Conservation (phyloP, 2,888 invertebrate genomes). For the Lumbricus terrestris region DNA sequence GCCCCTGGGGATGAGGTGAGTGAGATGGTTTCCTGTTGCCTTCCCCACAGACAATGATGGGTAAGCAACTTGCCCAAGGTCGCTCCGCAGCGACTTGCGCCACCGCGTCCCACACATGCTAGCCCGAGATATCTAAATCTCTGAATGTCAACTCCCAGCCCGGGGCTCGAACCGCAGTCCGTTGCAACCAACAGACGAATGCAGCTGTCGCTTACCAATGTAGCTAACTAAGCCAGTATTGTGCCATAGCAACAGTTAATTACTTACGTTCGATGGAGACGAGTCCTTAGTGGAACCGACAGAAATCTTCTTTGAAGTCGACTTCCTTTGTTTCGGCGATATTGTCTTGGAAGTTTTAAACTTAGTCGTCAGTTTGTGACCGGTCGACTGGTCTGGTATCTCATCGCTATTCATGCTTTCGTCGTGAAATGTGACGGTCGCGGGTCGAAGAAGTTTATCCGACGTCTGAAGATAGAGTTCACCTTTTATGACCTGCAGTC, state of each 20-base stretch:
- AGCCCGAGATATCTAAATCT: too few species aligned
- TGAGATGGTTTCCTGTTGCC: too few species aligned
- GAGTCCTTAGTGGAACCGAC: background rate
- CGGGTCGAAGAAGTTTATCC: conserved; percentile 26
- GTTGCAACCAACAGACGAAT: too few species aligned
- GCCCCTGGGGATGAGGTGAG: too few species aligned
- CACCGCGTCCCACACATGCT: too few species aligned
- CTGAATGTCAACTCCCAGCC: too few species aligned
- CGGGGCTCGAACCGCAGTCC: too few species aligned
- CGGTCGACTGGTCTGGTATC: background rate
- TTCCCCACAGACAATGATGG: too few species aligned
- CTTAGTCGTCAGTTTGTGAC: background rate
- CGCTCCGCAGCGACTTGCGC: too few species aligned
- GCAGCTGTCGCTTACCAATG: too few species aligned
- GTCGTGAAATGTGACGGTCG: conserved; percentile 18
- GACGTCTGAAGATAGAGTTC: conserved; percentile 30
- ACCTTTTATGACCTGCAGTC: conserved; percentile 31
- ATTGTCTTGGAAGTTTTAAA: background rate
- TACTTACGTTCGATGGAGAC: background rate
- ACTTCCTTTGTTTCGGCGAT: background rate
- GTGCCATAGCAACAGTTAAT: background rate
- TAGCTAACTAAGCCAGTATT: too few species aligned
- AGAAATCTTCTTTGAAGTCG: conserved; percentile 12
- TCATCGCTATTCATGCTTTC: background rate
- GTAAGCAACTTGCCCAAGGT: too few species aligned